A percentile compares a stretch with the other conserved stretches of the same genome.
These are phyloP conservation scores for Caenorhabditis wallacei DNA, from an alignment of 2,888 invertebrate species.

Conservation along the genomic window DNA sequence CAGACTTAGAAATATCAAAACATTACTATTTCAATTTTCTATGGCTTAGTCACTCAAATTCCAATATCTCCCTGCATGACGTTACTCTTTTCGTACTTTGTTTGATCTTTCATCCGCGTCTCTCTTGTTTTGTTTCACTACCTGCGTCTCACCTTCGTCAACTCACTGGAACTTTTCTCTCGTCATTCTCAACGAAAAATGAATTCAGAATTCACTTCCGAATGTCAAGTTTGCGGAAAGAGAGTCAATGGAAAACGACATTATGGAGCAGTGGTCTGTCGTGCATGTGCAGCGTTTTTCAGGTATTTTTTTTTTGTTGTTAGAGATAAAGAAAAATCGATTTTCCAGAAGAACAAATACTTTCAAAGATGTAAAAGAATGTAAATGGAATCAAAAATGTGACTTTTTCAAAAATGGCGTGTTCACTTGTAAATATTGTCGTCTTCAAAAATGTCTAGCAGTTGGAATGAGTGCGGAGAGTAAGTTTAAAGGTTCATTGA, in stretches of 20 bases:
- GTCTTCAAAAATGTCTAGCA: constrained; percentile 47
- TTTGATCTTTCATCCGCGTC: no score
- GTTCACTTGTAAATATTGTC: constrained; percentile 30
- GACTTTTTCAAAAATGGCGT: neutral
- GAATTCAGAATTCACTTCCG: neutral
- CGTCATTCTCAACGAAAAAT: neutral
- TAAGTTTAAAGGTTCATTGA: constrained; percentile 14
- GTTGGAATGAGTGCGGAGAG: constrained; percentile 57
- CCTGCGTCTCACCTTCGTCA: no score
- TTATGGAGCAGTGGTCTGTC: constrained; percentile 14
- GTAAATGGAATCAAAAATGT: neutral
- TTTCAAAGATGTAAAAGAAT: neutral
- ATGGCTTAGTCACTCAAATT: no score
- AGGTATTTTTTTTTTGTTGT: neutral
- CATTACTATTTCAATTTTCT: no score
- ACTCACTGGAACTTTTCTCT: no score
- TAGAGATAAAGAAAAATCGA: neutral
- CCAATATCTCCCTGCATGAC: no score
- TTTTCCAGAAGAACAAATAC: neutral
- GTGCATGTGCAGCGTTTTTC: constrained; percentile 29
- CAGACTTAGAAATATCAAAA: no score
- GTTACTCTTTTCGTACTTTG: no score
- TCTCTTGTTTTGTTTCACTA: no score
- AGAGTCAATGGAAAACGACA: constrained; percentile 6
- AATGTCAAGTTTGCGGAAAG: neutral